Conservation (phyloP, 1,140 invertebrate species). For the Scaptomyza hsui region DNA sequence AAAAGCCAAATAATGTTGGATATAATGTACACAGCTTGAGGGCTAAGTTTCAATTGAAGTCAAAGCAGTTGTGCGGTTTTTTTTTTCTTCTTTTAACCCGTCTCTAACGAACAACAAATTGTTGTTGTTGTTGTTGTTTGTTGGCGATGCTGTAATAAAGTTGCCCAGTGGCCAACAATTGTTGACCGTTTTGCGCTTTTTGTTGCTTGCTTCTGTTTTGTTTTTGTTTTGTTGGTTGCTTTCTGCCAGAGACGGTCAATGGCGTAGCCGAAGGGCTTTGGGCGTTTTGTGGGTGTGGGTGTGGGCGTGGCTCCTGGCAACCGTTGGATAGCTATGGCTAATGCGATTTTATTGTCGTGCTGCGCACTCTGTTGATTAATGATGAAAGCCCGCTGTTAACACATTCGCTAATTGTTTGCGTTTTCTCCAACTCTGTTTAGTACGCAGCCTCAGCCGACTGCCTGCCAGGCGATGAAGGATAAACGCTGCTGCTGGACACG, state of each 20-base stretch:
- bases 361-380: slow-evolving; percentile 32
- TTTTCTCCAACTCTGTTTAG: slow-evolving; percentile 76
- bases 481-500: slow-evolving; percentile 92
- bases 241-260: slow-evolving; percentile 34
- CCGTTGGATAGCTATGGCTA: slow-evolving; percentile 34
- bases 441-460: slow-evolving; percentile 92
- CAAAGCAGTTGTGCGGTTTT: background rate
- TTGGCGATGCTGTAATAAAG: slow-evolving; percentile 54
- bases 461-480: slow-evolving; percentile 93
- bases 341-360: slow-evolving; percentile 69
- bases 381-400: slow-evolving; percentile 38
- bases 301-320: slow-evolving; percentile 41
- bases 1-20: slow-evolving; percentile 17
- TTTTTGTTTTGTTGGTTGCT: slow-evolving; percentile 15
- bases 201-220: slow-evolving; percentile 33
- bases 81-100: background rate
- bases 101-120: slow-evolving; percentile 10
- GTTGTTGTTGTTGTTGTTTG: slow-evolving; percentile 9
- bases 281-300: slow-evolving; percentile 39
- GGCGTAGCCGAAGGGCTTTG: slow-evolving; percentile 14
- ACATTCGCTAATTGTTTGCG: slow-evolving; percentile 57
- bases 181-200: slow-evolving; percentile 30
- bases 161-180: slow-evolving; percentile 56
- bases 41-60: slow-evolving; percentile 23
- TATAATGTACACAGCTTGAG: slow-evolving; percentile 34